phyloP scores from a whole-genome alignment of 2,797 vertebrate species.

The Lemur catta region DNA sequence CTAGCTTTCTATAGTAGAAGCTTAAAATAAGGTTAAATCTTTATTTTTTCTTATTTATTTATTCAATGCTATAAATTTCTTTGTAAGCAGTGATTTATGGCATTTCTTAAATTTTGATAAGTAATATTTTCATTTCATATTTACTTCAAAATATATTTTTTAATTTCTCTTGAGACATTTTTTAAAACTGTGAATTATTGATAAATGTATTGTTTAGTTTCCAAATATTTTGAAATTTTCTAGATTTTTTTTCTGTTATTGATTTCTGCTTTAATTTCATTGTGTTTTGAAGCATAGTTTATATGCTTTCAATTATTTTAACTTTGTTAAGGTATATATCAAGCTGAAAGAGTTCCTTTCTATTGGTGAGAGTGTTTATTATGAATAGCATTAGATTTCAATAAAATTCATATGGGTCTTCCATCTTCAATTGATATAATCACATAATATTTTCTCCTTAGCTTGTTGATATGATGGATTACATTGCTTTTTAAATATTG shows the following conservation, averaged over 20 bases:
- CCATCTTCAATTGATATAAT: background rate
- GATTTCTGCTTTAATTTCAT: too few relatives aligned
- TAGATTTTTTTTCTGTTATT: too few relatives aligned
- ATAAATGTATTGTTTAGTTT: too few relatives aligned
- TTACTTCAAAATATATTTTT: too few relatives aligned
- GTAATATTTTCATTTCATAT: too few relatives aligned
- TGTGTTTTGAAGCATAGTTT: too few relatives aligned
- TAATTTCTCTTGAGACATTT: too few relatives aligned
- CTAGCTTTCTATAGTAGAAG: background rate
- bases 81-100: background rate
- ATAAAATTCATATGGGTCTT: background rate
- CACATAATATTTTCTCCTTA: background rate
- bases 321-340: too few relatives aligned
- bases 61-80: background rate
- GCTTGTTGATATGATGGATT: background rate
- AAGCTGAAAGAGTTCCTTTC: background rate
- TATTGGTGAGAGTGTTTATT: background rate
- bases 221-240: too few relatives aligned
- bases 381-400: background rate
- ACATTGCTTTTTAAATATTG: background rate
- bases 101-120: too few relatives aligned
- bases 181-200: too few relatives aligned
- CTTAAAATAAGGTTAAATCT: background rate
- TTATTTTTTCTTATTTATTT: background rate
- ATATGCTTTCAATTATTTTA: too few relatives aligned